Base-by-base conservation (phyloP, 1,140 invertebrate genomes). In the Cyclargus thomasi region DNA sequence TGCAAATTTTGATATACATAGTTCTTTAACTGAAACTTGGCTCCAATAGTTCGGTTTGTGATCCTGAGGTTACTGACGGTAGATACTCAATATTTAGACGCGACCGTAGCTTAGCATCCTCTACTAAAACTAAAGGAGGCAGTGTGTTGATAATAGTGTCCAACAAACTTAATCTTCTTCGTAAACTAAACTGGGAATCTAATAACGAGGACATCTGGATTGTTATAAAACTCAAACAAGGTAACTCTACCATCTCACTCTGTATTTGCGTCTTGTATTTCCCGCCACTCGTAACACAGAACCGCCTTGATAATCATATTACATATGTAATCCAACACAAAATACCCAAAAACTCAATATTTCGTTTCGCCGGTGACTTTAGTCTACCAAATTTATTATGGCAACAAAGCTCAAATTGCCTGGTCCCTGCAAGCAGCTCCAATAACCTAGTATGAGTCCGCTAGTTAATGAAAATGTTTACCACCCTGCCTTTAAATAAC, bases 1-100 rank as follows among this genome's bases (percentile, higher is more conserved):
- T 14, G 65, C 55, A 23, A 63, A 70, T 63, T 70, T 68, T 57
- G 65, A 73, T 53, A 23, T 69, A n/a, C n/a, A n/a, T n/a, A 70
- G 68, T 39, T 22, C 62, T 20, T 53, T 65, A 14, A 20, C 64
- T 21, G 64, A 53, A 53, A 65, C 64, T n/a, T 66, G 53, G 65
- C 29, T 66, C 17, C 17, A 66, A 66, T 35, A 16, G 35, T 17
- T 29, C 21, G 3, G 23, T 66, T 18, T 23, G 6, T 29, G 21
- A 23, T 22, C 53, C 20, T 6, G 65, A 66, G 21, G 16, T 66
- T 14, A 35, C 35, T 29, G 65, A 22, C 23, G 17, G 53, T 7
- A 22, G 22, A 10, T 66, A 66, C 29, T 29, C 16, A 4, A 47
- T 66, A 23, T 66, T 18, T 21, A 73, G 72, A 29, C 68, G 67